Base-by-base conservation (phyloP, 2,888 invertebrate genomes). In the Agonopterix arenella region DNA sequence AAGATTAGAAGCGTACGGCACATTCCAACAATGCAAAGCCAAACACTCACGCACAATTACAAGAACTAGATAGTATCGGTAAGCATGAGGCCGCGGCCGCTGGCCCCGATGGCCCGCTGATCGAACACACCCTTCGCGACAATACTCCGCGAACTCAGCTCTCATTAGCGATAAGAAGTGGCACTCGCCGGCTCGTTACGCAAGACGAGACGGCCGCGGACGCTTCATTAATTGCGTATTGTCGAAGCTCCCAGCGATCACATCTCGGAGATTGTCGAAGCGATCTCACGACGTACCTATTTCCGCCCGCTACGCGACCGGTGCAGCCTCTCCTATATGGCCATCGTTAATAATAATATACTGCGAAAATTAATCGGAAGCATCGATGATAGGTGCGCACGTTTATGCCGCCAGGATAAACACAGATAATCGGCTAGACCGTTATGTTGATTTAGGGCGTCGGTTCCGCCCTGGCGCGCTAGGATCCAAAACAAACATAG, bases 161-260 rank as follows among this genome's bases (percentile, higher is more conserved):
- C 76, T 82, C 79, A 83, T 83, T 79, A 79, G 74, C 70, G 75
- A 77, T 77, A 77, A 80, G 71, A 73, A 70, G 70, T 70, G 66
- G 69, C 71, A 73, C 66, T 66, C 59, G 61, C 58, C 60, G 57
- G 63, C 73, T 73, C 68, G 76, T 77, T 76, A 79, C 72, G 74
- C 75, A 70, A 76, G 70, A 76, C 73, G 67, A 73, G 70, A 65
- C 61, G 57, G 59, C 52, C 58, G 56, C 54, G 62, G 68, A 76
- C 68, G 66, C 66, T 73, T 78, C 79, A 79, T 84, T 84, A 84
- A 83, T 84, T 79, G 75, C 66, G 73, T 76, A 82, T 83, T 82
- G 80, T 82, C 73, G 72, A 66, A 72, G 73, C 67, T 62, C 62
- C 64, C 69, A 59, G 59, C 68, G 71, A 73, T 78, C 67, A 72